Conservation (phyloP, 2,888 invertebrate genomes). For the Zaprionus lineosus region DNA sequence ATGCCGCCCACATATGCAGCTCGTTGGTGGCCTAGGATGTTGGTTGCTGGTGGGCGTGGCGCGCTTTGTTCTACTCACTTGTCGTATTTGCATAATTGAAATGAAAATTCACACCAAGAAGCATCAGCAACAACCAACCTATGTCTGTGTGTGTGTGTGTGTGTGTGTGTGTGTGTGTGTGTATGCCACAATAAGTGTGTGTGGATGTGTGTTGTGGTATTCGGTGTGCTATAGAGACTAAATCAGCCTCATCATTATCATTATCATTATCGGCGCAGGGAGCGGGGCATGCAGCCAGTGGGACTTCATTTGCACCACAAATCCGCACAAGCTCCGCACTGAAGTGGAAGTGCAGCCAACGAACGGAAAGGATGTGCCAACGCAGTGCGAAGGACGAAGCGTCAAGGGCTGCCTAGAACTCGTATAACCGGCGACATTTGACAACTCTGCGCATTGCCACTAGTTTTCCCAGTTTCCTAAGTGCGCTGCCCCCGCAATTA, state of each 20-base stretch:
- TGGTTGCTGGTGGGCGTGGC: slow-evolving; percentile 35
- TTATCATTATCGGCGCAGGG: slow-evolving; percentile 38
- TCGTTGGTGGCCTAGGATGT: not conserved
- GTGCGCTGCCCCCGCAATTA: slow-evolving; percentile 5
- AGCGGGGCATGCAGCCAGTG: not conserved
- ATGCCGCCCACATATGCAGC: not conserved
- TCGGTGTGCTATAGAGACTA: slow-evolving; percentile 31
- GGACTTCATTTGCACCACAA: slow-evolving; percentile 52
- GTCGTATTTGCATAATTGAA: slow-evolving; percentile 76
- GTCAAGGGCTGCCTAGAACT: not conserved
- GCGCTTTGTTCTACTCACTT: slow-evolving; percentile 69
- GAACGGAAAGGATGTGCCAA: no score
- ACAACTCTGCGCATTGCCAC: slow-evolving; percentile 39
- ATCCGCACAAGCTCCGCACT: slow-evolving; percentile 29
- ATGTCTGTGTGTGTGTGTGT: not conserved
- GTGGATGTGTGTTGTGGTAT: slow-evolving; percentile 18
- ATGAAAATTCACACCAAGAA: slow-evolving; percentile 67
- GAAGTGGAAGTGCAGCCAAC: slow-evolving; percentile 41
- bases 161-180: slow-evolving; percentile 16
- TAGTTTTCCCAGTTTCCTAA: slow-evolving; percentile 22
- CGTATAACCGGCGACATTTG: slow-evolving; percentile 27
- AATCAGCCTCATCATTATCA: slow-evolving; percentile 76
- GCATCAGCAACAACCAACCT: slow-evolving; percentile 16
- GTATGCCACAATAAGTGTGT: no score
- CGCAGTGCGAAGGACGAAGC: not conserved